Evolutionary conservation across 2,797 vertebrate species (phyloP), one percentile per base, ranked within the genome.

Genomic region (Sylvia borin): DNA sequence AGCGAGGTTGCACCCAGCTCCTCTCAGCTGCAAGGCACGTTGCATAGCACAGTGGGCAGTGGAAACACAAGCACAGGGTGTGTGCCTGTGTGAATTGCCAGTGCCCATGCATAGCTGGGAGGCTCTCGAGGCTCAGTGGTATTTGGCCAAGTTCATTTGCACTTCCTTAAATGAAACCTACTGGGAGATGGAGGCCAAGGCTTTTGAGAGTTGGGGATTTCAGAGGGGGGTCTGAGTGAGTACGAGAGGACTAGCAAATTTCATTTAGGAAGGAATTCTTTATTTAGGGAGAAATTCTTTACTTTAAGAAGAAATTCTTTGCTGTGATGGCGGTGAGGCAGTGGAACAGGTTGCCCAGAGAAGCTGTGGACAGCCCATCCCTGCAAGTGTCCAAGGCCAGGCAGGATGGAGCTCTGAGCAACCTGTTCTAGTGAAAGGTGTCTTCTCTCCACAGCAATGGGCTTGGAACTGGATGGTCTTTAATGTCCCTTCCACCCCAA

Each of bases 51-150:
- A 72, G 73, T 4, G 29, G 1, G 7, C 65, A 62, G 61, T 92
- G 92, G 85, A 92, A 95, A 92, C 71, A 88, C 77, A 91, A 94
- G 80, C 91, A 40, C 55, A 74, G 83, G 81, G 85, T n/a, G 88
- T 71, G 85, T 75, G 78, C 27, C 9, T 48, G 43, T 11, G 48
- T 5, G 67, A 85, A n/a, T 55, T 88, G 73, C 66, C 89, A 76
- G 80, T 92, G 67, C 76, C 90, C 6, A 1, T 64, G 43, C 79
- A 90, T 79, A 96, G 82, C 91, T 95, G 79, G 78, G 85, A 93
- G 95, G 91, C 53, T 96, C 91, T 45, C 7, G 1, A 54, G 45
- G 57, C 72, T 82, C 77, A 3, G 1, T 15, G 75, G 60, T 92
- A 87, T 93, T 88, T 79, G 54, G 45, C 88, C 91, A 88, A 74